Conservation (phyloP, 1,140 invertebrate species). For the Lucilia cuprina region DNA sequence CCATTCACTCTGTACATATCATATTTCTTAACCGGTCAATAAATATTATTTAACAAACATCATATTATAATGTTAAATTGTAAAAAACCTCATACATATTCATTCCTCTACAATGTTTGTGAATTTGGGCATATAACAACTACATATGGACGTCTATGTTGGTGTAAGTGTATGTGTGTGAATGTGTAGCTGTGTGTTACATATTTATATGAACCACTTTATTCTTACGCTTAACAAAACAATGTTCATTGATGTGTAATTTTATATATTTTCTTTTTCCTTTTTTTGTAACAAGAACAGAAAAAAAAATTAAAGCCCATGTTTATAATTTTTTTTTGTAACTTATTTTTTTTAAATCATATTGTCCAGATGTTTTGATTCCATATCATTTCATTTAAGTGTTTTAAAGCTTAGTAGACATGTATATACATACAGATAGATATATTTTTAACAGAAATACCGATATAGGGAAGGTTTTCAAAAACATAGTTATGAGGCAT, state of each 20-base stretch:
- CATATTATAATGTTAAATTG: neutral
- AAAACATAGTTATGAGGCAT: neutral
- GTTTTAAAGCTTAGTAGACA: neutral
- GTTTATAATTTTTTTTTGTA: neutral
- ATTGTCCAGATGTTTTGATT: slow-evolving; percentile 29
- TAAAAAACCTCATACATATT: slow-evolving; percentile 7
- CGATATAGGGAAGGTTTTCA: too few relatives aligned
- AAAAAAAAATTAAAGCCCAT: neutral
- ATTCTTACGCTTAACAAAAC: slow-evolving; percentile 26
- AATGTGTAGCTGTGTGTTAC: neutral
- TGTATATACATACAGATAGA: neutral
- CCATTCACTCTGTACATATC: too few relatives aligned
- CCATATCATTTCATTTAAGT: slow-evolving; percentile 25
- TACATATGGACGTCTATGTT: neutral
- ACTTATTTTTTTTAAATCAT: neutral
- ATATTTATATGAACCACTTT: slow-evolving; percentile 30
- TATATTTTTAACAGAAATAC: neutral
- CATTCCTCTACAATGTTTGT: slow-evolving; percentile 3
- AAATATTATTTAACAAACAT: neutral
- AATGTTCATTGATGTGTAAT: slow-evolving; percentile 10
- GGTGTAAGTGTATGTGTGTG: neutral
- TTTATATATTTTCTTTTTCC: slow-evolving; percentile 5
- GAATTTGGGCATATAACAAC: neutral
- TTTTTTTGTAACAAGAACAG: neutral
- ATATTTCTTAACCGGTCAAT: neutral